These are phyloP conservation scores for Hydriomena furcata DNA, from an alignment of 2,888 invertebrate species.

Conservation along the genomic window DNA sequence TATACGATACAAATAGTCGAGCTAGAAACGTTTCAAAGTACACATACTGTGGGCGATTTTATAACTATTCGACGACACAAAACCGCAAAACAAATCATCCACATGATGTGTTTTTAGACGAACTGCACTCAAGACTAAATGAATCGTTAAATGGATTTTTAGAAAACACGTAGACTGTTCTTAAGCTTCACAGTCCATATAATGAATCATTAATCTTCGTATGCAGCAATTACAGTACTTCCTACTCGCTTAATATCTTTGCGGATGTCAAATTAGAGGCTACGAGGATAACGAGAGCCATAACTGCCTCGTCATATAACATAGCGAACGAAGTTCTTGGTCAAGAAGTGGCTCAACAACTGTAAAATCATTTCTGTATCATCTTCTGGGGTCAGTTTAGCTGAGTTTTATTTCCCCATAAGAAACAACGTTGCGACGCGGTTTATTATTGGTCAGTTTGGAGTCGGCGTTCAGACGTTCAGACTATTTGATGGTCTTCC, in stretches of 20 bases:
- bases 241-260: conserved; percentile 2
- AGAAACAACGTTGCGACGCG: too few relatives aligned
- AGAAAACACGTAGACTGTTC: conserved; percentile 1
- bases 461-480: too few relatives aligned
- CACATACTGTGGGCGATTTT: not conserved
- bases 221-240: not conserved
- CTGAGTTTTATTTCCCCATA: too few relatives aligned
- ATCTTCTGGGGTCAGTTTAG: too few relatives aligned
- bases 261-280: not conserved
- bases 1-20: not conserved
- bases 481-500: too few relatives aligned
- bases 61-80: too few relatives aligned
- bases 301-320: too few relatives aligned
- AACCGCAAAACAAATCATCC: too few relatives aligned
- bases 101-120: conserved; percentile 2
- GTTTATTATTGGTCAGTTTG: too few relatives aligned
- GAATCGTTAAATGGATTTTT: conserved; percentile 4
- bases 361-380: too few relatives aligned
- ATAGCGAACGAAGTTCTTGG: too few relatives aligned
- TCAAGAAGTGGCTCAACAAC: not conserved
- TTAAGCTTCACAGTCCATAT: conserved; percentile 8
- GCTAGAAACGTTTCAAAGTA: not conserved
- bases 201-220: conserved; percentile 12
- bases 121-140: not conserved
- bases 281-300: too few relatives aligned